Evolutionary conservation across 2,888 invertebrate species (phyloP).

Genomic region (Tortricodes alternella): DNA sequence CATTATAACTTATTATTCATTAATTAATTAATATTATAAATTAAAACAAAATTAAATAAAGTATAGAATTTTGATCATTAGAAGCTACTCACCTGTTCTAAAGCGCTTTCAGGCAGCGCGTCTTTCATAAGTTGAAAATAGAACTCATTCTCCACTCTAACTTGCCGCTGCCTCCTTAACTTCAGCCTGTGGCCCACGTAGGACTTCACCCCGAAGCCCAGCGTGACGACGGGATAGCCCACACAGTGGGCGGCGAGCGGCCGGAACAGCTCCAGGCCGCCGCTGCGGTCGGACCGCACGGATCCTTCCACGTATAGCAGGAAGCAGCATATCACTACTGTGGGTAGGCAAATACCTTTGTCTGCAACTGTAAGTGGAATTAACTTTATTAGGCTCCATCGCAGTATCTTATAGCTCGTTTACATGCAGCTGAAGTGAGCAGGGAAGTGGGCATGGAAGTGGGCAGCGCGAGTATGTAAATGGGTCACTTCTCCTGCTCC

Average conservation of each 20-base stretch:
- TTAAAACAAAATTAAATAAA: too few species aligned
- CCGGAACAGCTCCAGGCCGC: slow-evolving; percentile 94
- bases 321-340: slow-evolving; percentile 95
- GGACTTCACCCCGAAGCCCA: slow-evolving; percentile 97
- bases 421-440: too few species aligned
- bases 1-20: too few species aligned
- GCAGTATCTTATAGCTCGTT: too few species aligned
- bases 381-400: neutral
- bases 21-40: too few species aligned
- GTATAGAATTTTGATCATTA: neutral
- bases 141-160: slow-evolving; percentile 97
- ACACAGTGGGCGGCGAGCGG: slow-evolving; percentile 98
- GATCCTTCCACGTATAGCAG: slow-evolving; percentile 97
- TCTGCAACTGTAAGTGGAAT: slow-evolving; percentile 80
- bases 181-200: slow-evolving; percentile 95
- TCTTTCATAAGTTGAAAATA: slow-evolving; percentile 95
- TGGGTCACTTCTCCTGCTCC: too few species aligned
- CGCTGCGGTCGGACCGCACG: slow-evolving; percentile 87
- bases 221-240: slow-evolving; percentile 95
- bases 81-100: slow-evolving; percentile 54
- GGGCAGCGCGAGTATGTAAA: too few species aligned
- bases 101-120: slow-evolving; percentile 87
- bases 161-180: slow-evolving; percentile 94
- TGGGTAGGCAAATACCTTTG: slow-evolving; percentile 96
- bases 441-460: too few species aligned